A percentile compares a stretch with the other conserved stretches of the same genome.
Conservation (phyloP, 2,888 invertebrate genomes). For the Chloromyia formosa region DNA sequence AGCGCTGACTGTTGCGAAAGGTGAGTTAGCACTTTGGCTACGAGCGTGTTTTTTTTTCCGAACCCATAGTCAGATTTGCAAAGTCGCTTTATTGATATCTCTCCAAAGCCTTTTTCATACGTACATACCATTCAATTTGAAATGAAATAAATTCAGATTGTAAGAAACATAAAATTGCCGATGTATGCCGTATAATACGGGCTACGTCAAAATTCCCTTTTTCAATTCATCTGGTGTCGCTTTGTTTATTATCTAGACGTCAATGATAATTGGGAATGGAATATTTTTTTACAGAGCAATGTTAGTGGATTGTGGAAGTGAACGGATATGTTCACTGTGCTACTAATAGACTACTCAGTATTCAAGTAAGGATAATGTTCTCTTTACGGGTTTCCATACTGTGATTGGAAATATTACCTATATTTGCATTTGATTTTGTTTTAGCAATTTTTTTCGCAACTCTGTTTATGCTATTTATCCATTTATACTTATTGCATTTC, state of each 20-base stretch:
- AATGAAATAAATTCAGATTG: conserved; percentile 40
- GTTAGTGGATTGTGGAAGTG: neutral
- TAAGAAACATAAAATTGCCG: conserved; percentile 26
- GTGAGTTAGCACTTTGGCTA: conserved; percentile 49
- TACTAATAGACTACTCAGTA: neutral
- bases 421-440: too few species aligned
- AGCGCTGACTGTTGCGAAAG: conserved; percentile 49
- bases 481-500: too few species aligned
- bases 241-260: conserved; percentile 41
- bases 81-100: conserved; percentile 37
- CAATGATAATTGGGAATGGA: conserved; percentile 36
- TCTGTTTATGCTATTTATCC: too few species aligned
- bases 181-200: conserved; percentile 9
- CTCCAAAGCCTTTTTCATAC: conserved; percentile 16
- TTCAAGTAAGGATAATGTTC: too few species aligned
- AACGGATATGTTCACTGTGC: neutral
- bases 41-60: conserved; percentile 25
- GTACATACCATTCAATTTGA: conserved; percentile 34
- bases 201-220: conserved; percentile 40
- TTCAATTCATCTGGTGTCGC: conserved; percentile 43
- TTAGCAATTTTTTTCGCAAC: too few species aligned
- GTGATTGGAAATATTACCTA: too few species aligned
- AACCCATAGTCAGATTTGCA: conserved; percentile 36
- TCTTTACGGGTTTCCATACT: too few species aligned
- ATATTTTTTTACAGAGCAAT: neutral